Base-by-base conservation (phyloP, 92 coral and sea anemone genomes). In the Blastomussa wellsi region DNA sequence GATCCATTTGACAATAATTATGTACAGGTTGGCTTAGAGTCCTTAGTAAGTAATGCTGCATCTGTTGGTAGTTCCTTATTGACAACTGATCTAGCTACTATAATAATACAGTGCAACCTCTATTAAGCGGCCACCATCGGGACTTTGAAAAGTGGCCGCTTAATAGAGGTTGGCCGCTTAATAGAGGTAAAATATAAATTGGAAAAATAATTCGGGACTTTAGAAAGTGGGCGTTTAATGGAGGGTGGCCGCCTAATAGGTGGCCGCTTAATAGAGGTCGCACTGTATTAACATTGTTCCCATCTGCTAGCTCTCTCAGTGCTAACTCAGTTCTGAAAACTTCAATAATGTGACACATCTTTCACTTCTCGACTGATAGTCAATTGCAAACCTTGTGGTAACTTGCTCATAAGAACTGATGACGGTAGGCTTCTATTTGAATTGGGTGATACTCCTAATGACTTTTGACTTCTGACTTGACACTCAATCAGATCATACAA, bases 351-450 rank as follows among this genome's bases (percentile, higher is more conserved):
- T 59, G 66, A 86, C 77, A 86, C 87, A 47, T 86, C 82, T 67
- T 86, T 75, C 72, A 72, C 82, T 16, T 86, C 82, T 68, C 53
- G 83, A 57, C 82, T 86, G 85, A 83, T 51, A 36, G 86, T 78
- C 71, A 89, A 65, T 35, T 77, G 64, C 74, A 89, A 59, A 62
- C 57, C 89, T 37, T 82, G 77, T 41, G 92, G 86, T 72, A 89
- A 66, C 81, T 86, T 85, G 20, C 74, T 79, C 90, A 89, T 89
- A 41, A 89, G 66, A 72, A 86, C 76, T n/a, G 90, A 89, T 19
- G 83, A 85, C 65, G 80, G 85, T 19, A 85, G 90, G 74, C 83
- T 89, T 53, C 92, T 72, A 86, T 89, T 86, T 7, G 88, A 83
- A 65, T 53, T 76, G 8, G 84, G 53, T 59, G 88, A 57, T 29